Percentiles rank a stretch among this genome's conserved stretches.
Evolutionary conservation across 2,888 invertebrate species (phyloP).

Genomic region (Malacosoma neustria): DNA sequence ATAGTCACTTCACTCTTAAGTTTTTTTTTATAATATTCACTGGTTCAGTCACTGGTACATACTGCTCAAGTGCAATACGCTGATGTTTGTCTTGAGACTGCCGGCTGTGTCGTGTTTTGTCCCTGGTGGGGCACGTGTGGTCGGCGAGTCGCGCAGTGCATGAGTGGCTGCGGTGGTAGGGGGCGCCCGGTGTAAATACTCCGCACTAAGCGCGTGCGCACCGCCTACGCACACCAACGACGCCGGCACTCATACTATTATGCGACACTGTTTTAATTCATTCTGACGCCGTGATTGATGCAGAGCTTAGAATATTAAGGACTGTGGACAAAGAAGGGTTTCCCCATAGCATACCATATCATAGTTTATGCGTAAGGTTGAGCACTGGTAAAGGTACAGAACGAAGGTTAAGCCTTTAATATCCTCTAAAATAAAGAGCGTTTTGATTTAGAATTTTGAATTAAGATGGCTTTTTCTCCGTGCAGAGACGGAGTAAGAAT

Average conservation of each 20-base stretch:
- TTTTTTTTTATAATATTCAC: slow-evolving; percentile 34
- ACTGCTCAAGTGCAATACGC: slow-evolving; percentile 31
- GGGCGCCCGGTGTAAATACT: slow-evolving; percentile 70
- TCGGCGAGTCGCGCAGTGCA: slow-evolving; percentile 63
- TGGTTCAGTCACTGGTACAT: slow-evolving; percentile 62
- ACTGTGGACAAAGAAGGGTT: neutral
- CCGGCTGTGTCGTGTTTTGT: slow-evolving; percentile 32
- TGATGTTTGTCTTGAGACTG: slow-evolving; percentile 24
- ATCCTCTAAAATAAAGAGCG: no score
- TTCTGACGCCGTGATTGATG: slow-evolving; percentile 17
- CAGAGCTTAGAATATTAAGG: neutral
- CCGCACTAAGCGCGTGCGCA: slow-evolving; percentile 56
- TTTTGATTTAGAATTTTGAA: no score
- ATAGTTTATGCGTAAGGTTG: no score
- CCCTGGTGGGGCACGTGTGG: slow-evolving; percentile 63
- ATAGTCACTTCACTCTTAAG: slow-evolving; percentile 59
- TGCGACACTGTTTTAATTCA: slow-evolving; percentile 16
- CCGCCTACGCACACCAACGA: slow-evolving; percentile 42
- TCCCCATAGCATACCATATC: neutral
- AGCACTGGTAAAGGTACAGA: no score
- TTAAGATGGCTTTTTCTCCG: no score
- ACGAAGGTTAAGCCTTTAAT: no score
- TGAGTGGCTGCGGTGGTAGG: slow-evolving; percentile 70
- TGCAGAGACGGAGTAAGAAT: no score
- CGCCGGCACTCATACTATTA: slow-evolving; percentile 26